Evolutionary conservation across 1,140 invertebrate species (phyloP).

Genomic region (Arctopsyche grandis): DNA sequence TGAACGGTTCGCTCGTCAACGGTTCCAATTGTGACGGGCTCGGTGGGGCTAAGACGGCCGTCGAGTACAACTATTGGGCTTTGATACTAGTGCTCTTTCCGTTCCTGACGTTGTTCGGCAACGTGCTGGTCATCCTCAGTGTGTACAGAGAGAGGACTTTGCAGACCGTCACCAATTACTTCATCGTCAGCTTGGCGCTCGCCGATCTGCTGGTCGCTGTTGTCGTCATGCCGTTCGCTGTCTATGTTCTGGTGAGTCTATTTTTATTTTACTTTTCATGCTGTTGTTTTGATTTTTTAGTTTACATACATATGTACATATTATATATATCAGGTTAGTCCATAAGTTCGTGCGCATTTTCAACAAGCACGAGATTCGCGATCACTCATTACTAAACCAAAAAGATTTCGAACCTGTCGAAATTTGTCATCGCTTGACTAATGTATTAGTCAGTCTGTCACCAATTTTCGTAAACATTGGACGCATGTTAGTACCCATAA

Average conservation of each 20-base stretch:
- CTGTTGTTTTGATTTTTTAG: no score
- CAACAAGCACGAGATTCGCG: no score
- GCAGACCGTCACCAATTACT: conserved; percentile 97
- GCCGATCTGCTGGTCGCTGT: conserved; percentile 96
- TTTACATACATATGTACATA: no score
- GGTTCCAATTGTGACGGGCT: conserved; percentile 51
- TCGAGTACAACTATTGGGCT: conserved; percentile 83
- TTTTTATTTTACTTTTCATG: conserved; percentile 27
- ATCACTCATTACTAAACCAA: no score
- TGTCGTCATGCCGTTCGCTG: conserved; percentile 97
- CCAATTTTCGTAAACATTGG: no score
- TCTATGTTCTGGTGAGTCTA: conserved; percentile 92
- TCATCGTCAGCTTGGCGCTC: conserved; percentile 97
- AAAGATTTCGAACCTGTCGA: no score
- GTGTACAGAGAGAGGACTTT: conserved; percentile 89
- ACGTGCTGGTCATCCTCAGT: conserved; percentile 94
- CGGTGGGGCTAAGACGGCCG: conserved; percentile 57
- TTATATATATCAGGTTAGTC: no score
- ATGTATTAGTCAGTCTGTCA: no score
- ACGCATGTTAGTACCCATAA: no score
- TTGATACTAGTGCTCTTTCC: conserved; percentile 89
- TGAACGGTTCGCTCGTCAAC: conserved; percentile 61
- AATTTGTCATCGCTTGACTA: no score
- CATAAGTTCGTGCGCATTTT: no score
- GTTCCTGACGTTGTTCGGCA: conserved; percentile 94